A percentile compares a stretch with the other conserved stretches of the same genome.
Conservation (phyloP, 2,113 vertebrate species). For the Ailurus styani region DNA sequence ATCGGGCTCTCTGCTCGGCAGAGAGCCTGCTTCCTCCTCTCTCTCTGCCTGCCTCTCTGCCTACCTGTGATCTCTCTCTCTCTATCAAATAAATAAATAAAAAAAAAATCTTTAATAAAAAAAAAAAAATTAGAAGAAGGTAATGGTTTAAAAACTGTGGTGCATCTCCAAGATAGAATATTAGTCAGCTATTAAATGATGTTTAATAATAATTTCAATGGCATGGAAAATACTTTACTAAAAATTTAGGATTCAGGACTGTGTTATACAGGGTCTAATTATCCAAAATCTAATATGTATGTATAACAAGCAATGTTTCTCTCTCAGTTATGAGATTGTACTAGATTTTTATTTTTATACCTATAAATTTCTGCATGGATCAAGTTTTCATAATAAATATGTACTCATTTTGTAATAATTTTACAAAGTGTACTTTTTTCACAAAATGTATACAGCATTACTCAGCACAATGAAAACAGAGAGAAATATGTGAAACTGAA, state of each 20-base stretch:
- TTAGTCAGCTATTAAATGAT: not conserved
- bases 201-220: not conserved
- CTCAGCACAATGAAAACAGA: not conserved
- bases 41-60: no score
- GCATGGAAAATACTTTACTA: not conserved
- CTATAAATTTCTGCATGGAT: not conserved
- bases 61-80: no score
- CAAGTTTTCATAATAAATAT: not conserved
- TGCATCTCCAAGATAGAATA: not conserved
- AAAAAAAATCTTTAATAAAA: no score
- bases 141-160: not conserved
- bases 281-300: not conserved
- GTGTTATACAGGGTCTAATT: not conserved
- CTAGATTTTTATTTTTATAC: not conserved
- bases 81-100: no score
- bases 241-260: not conserved
- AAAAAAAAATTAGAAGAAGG: no score
- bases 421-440: not conserved
- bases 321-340: not conserved
- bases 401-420: not conserved
- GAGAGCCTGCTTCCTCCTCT: no score
- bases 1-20: no score
- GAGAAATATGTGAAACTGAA: not conserved
- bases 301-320: not conserved
- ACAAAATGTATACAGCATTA: not conserved